Evolutionary conservation across 2,113 vertebrate species (phyloP).

Genomic region (Pituophis catenifer): DNA sequence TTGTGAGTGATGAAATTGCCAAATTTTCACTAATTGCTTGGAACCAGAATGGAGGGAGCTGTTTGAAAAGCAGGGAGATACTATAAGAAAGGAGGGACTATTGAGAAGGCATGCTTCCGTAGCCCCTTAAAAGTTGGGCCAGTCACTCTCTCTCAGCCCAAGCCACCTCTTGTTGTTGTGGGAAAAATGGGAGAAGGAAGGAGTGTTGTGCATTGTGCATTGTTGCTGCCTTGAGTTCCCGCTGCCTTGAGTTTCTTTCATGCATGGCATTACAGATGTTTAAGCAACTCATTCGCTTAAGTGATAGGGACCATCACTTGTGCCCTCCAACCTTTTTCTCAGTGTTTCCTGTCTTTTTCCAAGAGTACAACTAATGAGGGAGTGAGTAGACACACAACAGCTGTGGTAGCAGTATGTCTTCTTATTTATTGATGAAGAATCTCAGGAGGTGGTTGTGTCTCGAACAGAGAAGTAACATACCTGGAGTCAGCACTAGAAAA

Average conservation of each 20-base stretch:
- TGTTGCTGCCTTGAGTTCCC: neutral
- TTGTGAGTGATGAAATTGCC: no score
- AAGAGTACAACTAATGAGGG: constrained; percentile 56
- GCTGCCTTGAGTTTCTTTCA: neutral
- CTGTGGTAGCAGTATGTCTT: constrained; percentile 64
- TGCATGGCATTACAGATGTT: neutral
- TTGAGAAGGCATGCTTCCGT: neutral
- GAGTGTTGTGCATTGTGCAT: no score
- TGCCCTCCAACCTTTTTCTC: neutral
- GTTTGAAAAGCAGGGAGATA: no score
- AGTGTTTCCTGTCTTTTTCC: neutral
- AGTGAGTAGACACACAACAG: constrained; percentile 60
- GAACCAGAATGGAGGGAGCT: no score
- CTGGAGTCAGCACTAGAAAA: neutral
- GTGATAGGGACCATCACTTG: constrained; percentile 33
- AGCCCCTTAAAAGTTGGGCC: neutral
- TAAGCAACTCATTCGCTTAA: neutral
- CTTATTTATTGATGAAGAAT: constrained; percentile 77
- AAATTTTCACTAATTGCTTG: no score
- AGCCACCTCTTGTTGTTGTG: no score
- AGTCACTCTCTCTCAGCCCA: no score
- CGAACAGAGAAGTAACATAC: constrained; percentile 53
- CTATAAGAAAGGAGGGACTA: no score
- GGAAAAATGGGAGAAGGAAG: no score
- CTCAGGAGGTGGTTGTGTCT: constrained; percentile 60